phyloP scores from a whole-genome alignment of 2,113 vertebrate genomes.

The Muntiacus reevesi region DNA sequence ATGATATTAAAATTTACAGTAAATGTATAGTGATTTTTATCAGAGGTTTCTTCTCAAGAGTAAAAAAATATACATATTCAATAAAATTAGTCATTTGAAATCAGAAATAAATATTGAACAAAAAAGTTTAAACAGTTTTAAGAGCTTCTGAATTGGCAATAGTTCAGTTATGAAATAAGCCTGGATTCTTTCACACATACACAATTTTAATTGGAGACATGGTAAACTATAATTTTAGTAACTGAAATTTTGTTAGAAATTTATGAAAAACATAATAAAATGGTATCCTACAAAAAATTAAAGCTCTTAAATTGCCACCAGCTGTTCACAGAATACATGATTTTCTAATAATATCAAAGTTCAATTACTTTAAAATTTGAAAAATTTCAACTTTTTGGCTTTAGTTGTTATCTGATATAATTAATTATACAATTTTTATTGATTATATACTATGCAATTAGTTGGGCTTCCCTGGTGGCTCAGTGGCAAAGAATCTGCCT shows the following conservation, averaged over 20 bases:
- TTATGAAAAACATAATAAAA: background rate
- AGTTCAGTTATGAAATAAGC: background rate
- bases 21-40: background rate
- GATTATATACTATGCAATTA: background rate
- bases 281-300: background rate
- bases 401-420: background rate
- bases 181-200: background rate
- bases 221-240: background rate
- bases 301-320: background rate
- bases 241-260: background rate
- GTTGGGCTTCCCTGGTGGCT: background rate
- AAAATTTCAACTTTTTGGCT: background rate
- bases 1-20: background rate
- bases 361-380: background rate
- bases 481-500: background rate
- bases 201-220: background rate
- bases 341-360: background rate
- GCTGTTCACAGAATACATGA: background rate
- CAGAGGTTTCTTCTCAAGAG: background rate
- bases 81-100: background rate
- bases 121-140: background rate
- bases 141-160: background rate
- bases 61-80: background rate
- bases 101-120: background rate
- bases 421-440: background rate